These are phyloP conservation scores for Protaetia brevitarsis DNA, from an alignment of 1,140 invertebrate genomes.

Conservation along the genomic window DNA sequence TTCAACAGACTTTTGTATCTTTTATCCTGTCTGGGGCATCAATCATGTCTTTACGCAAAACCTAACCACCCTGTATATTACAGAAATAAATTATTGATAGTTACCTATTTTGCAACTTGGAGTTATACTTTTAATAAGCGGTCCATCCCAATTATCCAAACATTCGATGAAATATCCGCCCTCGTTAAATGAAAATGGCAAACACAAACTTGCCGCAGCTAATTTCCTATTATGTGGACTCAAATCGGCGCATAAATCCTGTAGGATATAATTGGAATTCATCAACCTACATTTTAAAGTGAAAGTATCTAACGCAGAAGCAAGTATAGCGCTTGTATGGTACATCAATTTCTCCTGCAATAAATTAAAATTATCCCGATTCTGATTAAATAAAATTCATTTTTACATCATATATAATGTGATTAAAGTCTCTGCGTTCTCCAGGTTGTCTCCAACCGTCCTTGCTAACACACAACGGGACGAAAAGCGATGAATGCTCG, in stretches of 20 bases:
- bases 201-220: conserved; percentile 61
- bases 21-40: too few relatives aligned
- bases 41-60: too few relatives aligned
- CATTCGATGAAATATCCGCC: conserved; percentile 68
- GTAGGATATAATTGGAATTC: conserved; percentile 54
- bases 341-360: conserved; percentile 62
- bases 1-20: too few relatives aligned
- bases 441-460: conserved; percentile 65
- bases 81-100: too few relatives aligned
- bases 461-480: conserved; percentile 65
- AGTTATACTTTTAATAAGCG: conserved; percentile 64
- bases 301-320: conserved; percentile 74
- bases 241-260: conserved; percentile 65
- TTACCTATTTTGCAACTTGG: conserved; percentile 64
- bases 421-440: conserved; percentile 56
- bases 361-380: neutral
- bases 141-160: conserved; percentile 63
- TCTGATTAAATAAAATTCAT: neutral
- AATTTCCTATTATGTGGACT: conserved; percentile 66
- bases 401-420: conserved; percentile 61
- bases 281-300: conserved; percentile 71
- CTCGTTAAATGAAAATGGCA: conserved; percentile 66
- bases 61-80: too few relatives aligned
- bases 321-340: conserved; percentile 76
- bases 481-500: conserved; percentile 64